Evolutionary conservation across 2,797 vertebrate genomes (phyloP), one percentile per base, ranked within the genome.

Genomic region (Alca torda): DNA sequence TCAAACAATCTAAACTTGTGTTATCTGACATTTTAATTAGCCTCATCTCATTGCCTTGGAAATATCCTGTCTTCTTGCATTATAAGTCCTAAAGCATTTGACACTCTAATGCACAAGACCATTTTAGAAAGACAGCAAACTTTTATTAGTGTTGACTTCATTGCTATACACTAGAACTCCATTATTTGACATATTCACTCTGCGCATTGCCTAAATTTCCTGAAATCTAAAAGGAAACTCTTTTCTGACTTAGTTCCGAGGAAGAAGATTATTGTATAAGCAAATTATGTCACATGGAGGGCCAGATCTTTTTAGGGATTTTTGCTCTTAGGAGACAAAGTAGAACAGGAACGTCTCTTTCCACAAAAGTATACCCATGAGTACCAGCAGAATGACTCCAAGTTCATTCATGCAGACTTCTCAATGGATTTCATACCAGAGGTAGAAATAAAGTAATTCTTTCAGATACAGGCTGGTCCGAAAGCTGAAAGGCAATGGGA

Each of bases 1-100:
- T 95, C 46, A 90, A 94, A 93, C 80, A 95, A 82, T 45, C 54
- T 81, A 92, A 81, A 92, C 48, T 83, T 93, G 69, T 86, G 63
- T 72, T 93, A 95, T 63, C 81, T 95, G 96, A 96, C 91, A 96
- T 94, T 94, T 94, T 93, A 96, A 96, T 96, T 93, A 95, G 72
- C 50, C 28, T 56, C 33, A 75, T 94, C 88, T 92, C 78, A 93
- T 86, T 96, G 90, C 73, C 81, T 96, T 90, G 87, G 90, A 96
- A 94, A 93, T 59, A 54, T 84, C 80, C 50, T 61, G 20, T 93
- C 91, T 89, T 91, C 65, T 83, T 95, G 50, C 56, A 69, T 96
- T 95, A 14, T 39, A 77, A 76, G 84, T 82, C 63, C 43, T 75
- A 61, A 39, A 86, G 45, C 48, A 69, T 88, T 92, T 96, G 93